Base-by-base conservation (phyloP, 2,888 invertebrate genomes). In the Selenia dentaria region DNA sequence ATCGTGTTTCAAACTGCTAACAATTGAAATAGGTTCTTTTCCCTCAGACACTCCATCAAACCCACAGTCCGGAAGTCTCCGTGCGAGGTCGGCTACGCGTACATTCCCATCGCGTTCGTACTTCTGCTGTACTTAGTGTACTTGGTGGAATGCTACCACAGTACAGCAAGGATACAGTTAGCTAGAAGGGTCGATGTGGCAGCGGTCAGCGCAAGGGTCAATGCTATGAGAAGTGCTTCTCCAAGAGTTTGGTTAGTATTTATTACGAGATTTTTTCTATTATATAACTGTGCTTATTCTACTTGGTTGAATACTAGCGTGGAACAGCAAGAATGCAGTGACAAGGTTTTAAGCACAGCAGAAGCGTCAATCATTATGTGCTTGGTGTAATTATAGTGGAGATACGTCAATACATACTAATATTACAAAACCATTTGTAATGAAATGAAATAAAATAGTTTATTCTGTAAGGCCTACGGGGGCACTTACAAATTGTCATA, bases 111-210 rank as follows among this genome's bases (percentile, higher is more conserved):
- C 42, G 95, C 95, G 10, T 95, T 96, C 76, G 94, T 95, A 63
- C 92, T 95, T 34, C 93, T 96, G 75, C 89, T 96, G 22, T 96
- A 96, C 82, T 82, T 96, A 59, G 94, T 96, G 28, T 96, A 96
- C 79, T 85, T 96, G 61, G 95, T 96, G 67, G 96, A 96, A 77
- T 96, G 96, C 74, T 96, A 95, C 92, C 95, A 96, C 76, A 94
- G 95, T 62, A 94, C 94, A 6, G 95, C 94, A 12, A 89, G 95
- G 62, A 92, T 95, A 48, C 94, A 95, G 75, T 88, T 95, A 36
- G 89, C 92, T 2, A 87, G 92, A 61, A 74, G 92, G 4, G 93
- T 94, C 41, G 94, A 94, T 57, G 93, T 94, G 6, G 92, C 92
- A 6, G 92, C 93, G 5, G 94, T 95, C 24, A 92, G 93, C 54